These are phyloP conservation scores for Esox lucius DNA, from an alignment of 2,797 vertebrate species.

Conservation along the genomic window DNA sequence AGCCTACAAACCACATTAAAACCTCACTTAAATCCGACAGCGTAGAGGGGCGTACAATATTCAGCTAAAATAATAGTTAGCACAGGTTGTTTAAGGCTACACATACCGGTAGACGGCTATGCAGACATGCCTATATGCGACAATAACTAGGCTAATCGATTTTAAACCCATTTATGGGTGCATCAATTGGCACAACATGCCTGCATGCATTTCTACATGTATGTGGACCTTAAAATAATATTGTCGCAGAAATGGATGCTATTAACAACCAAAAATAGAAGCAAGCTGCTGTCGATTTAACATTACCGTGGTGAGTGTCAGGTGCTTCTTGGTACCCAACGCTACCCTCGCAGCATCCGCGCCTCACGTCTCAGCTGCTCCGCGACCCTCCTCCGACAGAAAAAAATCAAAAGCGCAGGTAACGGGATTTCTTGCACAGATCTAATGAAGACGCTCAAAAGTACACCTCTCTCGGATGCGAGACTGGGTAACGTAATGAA, in stretches of 20 bases:
- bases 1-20: background rate
- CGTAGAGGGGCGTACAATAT: background rate
- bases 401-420: constrained; percentile 28
- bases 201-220: constrained; percentile 12
- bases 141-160: constrained; percentile 50
- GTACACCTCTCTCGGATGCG: constrained; percentile 9
- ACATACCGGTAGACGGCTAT: background rate
- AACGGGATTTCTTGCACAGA: constrained; percentile 17
- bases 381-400: constrained; percentile 42
- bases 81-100: constrained; percentile 44
- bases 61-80: constrained; percentile 13
- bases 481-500: constrained; percentile 4
- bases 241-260: constrained; percentile 44
- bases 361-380: constrained; percentile 65
- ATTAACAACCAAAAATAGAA: background rate
- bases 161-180: constrained; percentile 37
- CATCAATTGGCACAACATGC: constrained; percentile 17
- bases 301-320: constrained; percentile 74
- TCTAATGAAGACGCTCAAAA: constrained; percentile 8
- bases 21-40: background rate
- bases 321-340: constrained; percentile 71
- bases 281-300: constrained; percentile 24
- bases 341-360: constrained; percentile 75
- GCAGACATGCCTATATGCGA: constrained; percentile 66
- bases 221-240: constrained; percentile 15